phyloP scores from a whole-genome alignment of 2,888 invertebrate species.

The Mechanitis messenoides region DNA sequence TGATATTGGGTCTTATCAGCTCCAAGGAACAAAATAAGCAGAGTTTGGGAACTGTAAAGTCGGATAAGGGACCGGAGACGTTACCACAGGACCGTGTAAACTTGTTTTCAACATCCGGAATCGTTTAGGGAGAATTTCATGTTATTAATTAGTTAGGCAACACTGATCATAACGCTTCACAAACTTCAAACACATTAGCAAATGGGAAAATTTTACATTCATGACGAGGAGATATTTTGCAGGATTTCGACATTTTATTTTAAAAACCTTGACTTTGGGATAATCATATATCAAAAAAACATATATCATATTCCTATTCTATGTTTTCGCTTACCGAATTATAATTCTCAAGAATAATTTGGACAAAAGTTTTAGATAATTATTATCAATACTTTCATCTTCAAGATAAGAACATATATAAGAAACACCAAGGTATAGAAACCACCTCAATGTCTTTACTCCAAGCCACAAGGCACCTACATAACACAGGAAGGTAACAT shows the following conservation, averaged over 20 bases:
- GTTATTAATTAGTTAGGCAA: conserved; percentile 6
- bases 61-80: not conserved
- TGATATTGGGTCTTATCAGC: conserved; percentile 14
- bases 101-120: conserved; percentile 4
- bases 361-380: too few relatives aligned
- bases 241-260: not conserved
- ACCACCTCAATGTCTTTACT: not conserved
- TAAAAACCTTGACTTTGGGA: too few relatives aligned
- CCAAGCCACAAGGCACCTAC: not conserved
- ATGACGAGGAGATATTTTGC: not conserved
- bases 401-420: not conserved
- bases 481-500: conserved; percentile 13
- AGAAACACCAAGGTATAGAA: not conserved
- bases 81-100: not conserved
- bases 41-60: conserved; percentile 14
- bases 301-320: too few relatives aligned
- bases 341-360: too few relatives aligned
- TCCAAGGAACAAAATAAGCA: conserved; percentile 4
- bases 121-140: not conserved
- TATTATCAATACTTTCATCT: too few relatives aligned
- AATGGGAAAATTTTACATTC: not conserved
- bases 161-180: conserved; percentile 3
- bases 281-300: too few relatives aligned
- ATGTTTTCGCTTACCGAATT: too few relatives aligned
- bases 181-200: not conserved